Evolutionary conservation across 2,113 vertebrate species (phyloP).

Genomic region (Siniperca knerii): DNA sequence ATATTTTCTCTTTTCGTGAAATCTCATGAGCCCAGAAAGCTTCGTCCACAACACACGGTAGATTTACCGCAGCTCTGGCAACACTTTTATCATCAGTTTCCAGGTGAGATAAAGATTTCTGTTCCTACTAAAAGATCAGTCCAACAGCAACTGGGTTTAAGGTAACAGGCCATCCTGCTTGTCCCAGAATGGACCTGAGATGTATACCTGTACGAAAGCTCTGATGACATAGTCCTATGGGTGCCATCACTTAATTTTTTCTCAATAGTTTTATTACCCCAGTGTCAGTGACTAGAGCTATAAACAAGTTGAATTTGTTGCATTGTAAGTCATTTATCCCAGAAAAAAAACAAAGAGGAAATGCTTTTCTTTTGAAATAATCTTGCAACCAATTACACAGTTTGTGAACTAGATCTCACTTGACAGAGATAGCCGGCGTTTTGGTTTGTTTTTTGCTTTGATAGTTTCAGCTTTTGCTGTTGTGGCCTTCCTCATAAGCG

Average conservation of each 20-base stretch:
- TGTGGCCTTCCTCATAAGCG: neutral
- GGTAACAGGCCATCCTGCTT: neutral
- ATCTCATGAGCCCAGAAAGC: neutral
- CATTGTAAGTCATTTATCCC: neutral
- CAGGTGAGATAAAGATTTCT: neutral
- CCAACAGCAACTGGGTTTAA: neutral
- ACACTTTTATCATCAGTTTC: conserved; percentile 4
- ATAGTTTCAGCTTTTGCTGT: neutral
- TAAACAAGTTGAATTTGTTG: neutral
- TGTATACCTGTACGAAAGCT: neutral
- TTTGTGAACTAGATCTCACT: neutral
- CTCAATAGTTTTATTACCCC: neutral
- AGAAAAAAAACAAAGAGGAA: neutral
- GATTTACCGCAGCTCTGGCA: neutral
- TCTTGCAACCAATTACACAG: neutral
- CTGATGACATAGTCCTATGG: neutral
- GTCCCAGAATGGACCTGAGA: neutral
- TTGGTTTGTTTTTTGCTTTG: neutral
- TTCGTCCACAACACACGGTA: neutral
- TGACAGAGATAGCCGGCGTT: neutral
- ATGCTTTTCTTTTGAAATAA: conserved; percentile 5
- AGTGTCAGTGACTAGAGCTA: neutral
- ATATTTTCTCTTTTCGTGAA: neutral
- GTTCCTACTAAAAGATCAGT: neutral
- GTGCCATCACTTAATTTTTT: neutral